phyloP scores from a whole-genome alignment of 2,888 invertebrate species.

The Hirtodrosophila histrioides region DNA sequence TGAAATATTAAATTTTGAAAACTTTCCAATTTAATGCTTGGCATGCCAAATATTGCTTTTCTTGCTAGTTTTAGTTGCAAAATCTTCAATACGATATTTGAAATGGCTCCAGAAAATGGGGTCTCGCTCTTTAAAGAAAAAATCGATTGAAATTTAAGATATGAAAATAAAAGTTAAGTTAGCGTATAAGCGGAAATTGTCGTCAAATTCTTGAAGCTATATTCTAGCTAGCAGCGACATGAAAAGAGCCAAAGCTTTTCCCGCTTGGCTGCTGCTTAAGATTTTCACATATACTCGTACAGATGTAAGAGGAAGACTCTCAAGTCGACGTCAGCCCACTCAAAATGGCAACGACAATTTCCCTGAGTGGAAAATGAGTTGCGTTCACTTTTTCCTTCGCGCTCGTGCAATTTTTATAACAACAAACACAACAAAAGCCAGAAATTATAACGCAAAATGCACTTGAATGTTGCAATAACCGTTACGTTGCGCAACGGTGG shows the following conservation, averaged over 20 bases:
- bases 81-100: constrained; percentile 39
- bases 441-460: constrained; percentile 64
- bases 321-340: constrained; percentile 43
- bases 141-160: too few relatives aligned
- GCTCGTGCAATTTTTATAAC: constrained; percentile 53
- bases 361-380: constrained; percentile 68
- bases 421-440: constrained; percentile 24
- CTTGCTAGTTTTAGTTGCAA: constrained; percentile 10
- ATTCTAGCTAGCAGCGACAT: constrained; percentile 32
- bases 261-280: constrained; percentile 7
- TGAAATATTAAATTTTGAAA: too few relatives aligned
- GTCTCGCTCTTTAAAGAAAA: neutral
- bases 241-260: constrained; percentile 9
- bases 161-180: too few relatives aligned
- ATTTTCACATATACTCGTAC: neutral
- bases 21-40: too few relatives aligned
- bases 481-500: neutral
- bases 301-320: constrained; percentile 8
- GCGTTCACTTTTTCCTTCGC: constrained; percentile 43
- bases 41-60: too few relatives aligned
- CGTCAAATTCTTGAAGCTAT: constrained; percentile 42
- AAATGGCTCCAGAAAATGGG: constrained; percentile 7
- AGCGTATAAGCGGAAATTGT: constrained; percentile 6
- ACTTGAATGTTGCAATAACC: constrained; percentile 63
- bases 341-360: constrained; percentile 67